phyloP scores from a whole-genome alignment of 2,888 invertebrate species.

The Diarsia dahlii region DNA sequence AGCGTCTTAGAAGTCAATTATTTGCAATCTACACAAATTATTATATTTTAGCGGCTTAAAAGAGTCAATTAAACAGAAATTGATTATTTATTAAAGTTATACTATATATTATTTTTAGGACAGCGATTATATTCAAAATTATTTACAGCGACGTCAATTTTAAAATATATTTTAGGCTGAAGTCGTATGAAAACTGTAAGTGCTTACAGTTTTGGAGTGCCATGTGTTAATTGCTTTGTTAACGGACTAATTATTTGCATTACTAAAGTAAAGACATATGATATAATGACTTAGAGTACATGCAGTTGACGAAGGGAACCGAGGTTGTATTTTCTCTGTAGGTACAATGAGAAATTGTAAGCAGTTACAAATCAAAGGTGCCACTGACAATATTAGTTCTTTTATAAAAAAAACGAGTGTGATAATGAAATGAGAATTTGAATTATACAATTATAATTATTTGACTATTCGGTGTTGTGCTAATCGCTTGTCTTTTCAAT shows the following conservation, averaged over 20 bases:
- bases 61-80: conserved; percentile 65
- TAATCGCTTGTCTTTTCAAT: conserved; percentile 67
- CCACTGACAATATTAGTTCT: conserved; percentile 87
- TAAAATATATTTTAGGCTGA: conserved; percentile 33
- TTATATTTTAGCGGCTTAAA: conserved; percentile 63
- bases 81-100: conserved; percentile 45
- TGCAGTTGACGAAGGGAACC: conserved; percentile 29
- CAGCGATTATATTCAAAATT: conserved; percentile 57
- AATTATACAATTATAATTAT: conserved; percentile 64
- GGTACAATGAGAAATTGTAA: conserved; percentile 65
- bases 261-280: conserved; percentile 36
- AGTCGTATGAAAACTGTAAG: conserved; percentile 50
- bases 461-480: conserved; percentile 66
- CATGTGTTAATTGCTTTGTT: conserved; percentile 37
- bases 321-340: conserved; percentile 61
- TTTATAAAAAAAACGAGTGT: conserved; percentile 71
- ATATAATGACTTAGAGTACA: conserved; percentile 52
- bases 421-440: conserved; percentile 67
- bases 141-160: conserved; percentile 50
- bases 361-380: conserved; percentile 78
- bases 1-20: conserved; percentile 70
- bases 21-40: conserved; percentile 61
- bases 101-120: conserved; percentile 45
- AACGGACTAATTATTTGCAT: conserved; percentile 41
- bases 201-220: conserved; percentile 61